phyloP scores from a whole-genome alignment of 2,113 vertebrate species.

The Caranx melampygus region DNA sequence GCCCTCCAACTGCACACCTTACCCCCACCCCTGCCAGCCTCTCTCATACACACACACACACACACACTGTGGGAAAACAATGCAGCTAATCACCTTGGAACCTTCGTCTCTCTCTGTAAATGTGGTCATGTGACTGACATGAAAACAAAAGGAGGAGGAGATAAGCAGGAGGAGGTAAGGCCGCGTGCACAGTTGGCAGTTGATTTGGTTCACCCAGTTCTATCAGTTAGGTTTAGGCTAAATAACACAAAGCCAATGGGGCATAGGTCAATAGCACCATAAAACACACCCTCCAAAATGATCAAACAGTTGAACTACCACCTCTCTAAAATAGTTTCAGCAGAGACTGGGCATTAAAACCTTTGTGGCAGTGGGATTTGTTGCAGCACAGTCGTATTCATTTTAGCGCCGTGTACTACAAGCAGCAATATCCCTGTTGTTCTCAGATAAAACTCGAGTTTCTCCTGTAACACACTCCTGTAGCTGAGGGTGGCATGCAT shows the following conservation, averaged over 20 bases:
- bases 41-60: conserved; percentile 36
- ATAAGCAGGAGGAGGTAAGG: conserved; percentile 55
- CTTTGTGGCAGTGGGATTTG: background rate
- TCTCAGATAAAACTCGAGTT: background rate
- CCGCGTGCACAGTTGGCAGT: conserved; percentile 14
- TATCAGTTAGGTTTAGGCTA: background rate
- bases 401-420: background rate
- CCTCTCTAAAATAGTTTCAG: background rate
- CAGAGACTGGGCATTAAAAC: background rate
- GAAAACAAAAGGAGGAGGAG: conserved; percentile 58
- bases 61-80: conserved; percentile 57
- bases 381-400: background rate
- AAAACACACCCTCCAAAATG: background rate
- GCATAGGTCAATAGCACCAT: background rate
- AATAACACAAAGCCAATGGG: background rate
- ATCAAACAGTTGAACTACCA: background rate
- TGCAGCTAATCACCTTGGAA: conserved; percentile 73
- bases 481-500: background rate
- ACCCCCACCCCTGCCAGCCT: conserved; percentile 11
- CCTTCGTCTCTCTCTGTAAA: conserved; percentile 64
- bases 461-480: background rate
- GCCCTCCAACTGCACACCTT: conserved; percentile 65
- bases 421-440: conserved; percentile 24
- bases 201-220: background rate
- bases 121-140: conserved; percentile 67